phyloP scores from a whole-genome alignment of 2,888 invertebrate genomes.

The Apotomis capreana region DNA sequence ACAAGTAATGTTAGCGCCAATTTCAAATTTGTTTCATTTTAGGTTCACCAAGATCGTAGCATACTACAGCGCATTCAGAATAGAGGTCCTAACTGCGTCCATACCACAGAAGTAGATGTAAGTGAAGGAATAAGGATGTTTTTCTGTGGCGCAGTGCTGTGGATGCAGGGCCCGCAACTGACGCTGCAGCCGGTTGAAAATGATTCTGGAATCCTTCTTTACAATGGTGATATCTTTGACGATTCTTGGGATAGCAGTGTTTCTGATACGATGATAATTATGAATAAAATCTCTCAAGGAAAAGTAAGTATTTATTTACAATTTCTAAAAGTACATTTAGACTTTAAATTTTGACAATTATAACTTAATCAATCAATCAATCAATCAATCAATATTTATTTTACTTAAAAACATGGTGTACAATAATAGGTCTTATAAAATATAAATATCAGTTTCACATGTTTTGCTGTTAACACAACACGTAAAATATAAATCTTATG shows the following conservation, averaged over 20 bases:
- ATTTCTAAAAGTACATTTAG: too few species aligned
- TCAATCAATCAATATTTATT: too few species aligned
- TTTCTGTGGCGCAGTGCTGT: slow-evolving; percentile 87
- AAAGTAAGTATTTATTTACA: slow-evolving; percentile 43
- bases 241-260: slow-evolving; percentile 58
- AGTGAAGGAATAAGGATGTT: slow-evolving; percentile 53
- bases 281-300: slow-evolving; percentile 60
- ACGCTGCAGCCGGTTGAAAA: slow-evolving; percentile 87
- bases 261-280: slow-evolving; percentile 83
- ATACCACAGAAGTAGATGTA: slow-evolving; percentile 53
- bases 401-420: too few species aligned
- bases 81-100: slow-evolving; percentile 83
- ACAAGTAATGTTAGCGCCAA: slow-evolving; percentile 10
- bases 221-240: slow-evolving; percentile 95
- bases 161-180: slow-evolving; percentile 90
- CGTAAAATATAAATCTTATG: too few species aligned
- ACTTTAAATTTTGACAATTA: too few species aligned
- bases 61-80: slow-evolving; percentile 71
- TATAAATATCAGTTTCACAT: too few species aligned
- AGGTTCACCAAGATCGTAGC: slow-evolving; percentile 64
- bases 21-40: slow-evolving; percentile 32
- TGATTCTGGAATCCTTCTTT: slow-evolving; percentile 87
- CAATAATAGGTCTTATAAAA: too few species aligned
- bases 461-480: too few species aligned
- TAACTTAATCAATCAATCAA: too few species aligned